Base-by-base conservation (phyloP, 1,140 invertebrate genomes). In the Maconellicoccus hirsutus region DNA sequence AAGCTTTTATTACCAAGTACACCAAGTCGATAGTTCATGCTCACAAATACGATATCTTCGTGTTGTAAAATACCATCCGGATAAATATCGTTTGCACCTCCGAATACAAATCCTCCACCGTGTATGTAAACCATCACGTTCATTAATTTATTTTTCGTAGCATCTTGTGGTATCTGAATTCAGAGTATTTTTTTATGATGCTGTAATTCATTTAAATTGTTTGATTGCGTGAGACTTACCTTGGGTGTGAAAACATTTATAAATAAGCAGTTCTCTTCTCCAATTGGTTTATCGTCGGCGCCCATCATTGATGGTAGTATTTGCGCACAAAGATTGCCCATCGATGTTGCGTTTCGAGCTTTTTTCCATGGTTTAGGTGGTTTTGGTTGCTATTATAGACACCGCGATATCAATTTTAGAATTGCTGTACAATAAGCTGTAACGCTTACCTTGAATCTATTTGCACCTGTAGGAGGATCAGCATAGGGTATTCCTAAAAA, bases 21-120 rank as follows among this genome's bases (percentile, higher is more conserved):
- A 19, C 85, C 85, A 26, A 88, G 74, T n/a, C 87, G 77, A 76
- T 87, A 88, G 76, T 86, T 86, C 0, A 88, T 77, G 10, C 82
- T 85, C 0, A 87, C 87, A 26, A 84, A 78, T 8, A 88, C 81
- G 10, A 87, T 76, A 73, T 86, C 81, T 14, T 77, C 75, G 42
- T 82, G 71, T 25, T 82, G 84, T 81, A 89, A 83, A 0, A 89
- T 71, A 70, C 79, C 78, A 69, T 79, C 75, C 0, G 80, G 78
- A 8, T 79, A 79, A 70, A 77, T 79, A 0, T 75, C 42, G 70
- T 77, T 76, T 4, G 80, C 78, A 4, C 78, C 75, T 27, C 82
- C 82, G 70, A 77, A 76, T 73, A 77, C 77, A 71, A 82, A 82
- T 42, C 76, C 80, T 12, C 81, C 82, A 61, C 79, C 79, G 76